Base-by-base conservation (phyloP, 1,140 invertebrate genomes). In the Zaprionus tsacasi region DNA sequence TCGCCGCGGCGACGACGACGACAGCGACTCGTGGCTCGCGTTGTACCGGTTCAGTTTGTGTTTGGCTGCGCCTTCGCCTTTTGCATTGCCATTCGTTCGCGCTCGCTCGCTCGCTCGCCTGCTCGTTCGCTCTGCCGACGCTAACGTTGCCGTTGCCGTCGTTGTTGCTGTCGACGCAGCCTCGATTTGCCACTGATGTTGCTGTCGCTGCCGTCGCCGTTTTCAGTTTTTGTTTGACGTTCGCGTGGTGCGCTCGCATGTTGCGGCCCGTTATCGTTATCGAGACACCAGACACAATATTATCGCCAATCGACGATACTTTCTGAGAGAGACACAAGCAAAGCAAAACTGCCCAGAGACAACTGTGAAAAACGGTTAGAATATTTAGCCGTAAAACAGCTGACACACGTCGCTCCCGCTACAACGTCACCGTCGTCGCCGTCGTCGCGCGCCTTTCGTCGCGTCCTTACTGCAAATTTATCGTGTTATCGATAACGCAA, bases 161-260 rank as follows among this genome's bases (percentile, higher is more conserved):
- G 64, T 38, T 66, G 72, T 82, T 61, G 70, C 66, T 43, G 80
- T 83, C 59, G 67, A 57, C 66, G 58, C 66, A 74, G 71, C 71
- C 64, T 66, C 48, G 40, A 15, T 50, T 21, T 69, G 65, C 54
- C 66, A 68, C 63, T 72, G 72, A 64, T 70, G 48, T 65, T 70
- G 60, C 66, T 71, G 63, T 61, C 68, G 63, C 56, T 72, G 64
- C 67, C 78, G 70, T 73, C 78, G 72, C 68, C 69, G 60, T 76
- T 79, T 91, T 90, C 81, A 91, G 90, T 91, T 91, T 87, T 87
- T 79, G 78, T 90, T 89, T 90, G 86, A 90, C 87, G 81, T 82
- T 90, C 85, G 82, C 81, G 78, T 78, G 75, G 78, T 76, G 64
- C 78, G 79, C 77, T 81, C 78, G 85, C 78, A 70, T 78, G 80